Conservation (phyloP, 1,140 invertebrate genomes). For the Stegodyphus dumicola region DNA sequence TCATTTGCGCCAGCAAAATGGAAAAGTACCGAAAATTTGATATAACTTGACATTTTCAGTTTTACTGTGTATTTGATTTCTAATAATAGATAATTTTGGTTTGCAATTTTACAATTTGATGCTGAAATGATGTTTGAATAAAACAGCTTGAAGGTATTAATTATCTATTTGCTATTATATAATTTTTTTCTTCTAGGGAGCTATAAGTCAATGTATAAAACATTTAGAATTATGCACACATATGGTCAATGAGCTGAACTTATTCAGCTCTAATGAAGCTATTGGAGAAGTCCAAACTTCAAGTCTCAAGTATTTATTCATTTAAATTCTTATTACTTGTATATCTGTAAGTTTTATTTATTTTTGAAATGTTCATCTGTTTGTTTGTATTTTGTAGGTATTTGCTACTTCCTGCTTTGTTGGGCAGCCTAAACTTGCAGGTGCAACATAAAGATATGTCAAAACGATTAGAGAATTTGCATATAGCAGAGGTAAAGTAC, state of each 20-base stretch:
- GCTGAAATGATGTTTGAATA: neutral
- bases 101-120: neutral
- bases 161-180: neutral
- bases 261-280: slow-evolving; percentile 90
- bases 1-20: too few species aligned
- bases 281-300: slow-evolving; percentile 87
- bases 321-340: neutral
- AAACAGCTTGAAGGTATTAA: neutral
- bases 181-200: slow-evolving; percentile 71
- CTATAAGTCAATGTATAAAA: slow-evolving; percentile 77
- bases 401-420: slow-evolving; percentile 83
- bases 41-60: neutral
- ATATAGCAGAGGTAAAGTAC: slow-evolving; percentile 17
- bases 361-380: neutral
- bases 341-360: neutral
- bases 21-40: neutral
- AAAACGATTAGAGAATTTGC: slow-evolving; percentile 3
- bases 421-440: slow-evolving; percentile 80
- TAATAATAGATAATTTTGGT: neutral
- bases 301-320: slow-evolving; percentile 75
- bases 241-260: slow-evolving; percentile 79
- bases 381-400: slow-evolving; percentile 69
- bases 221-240: slow-evolving; percentile 82
- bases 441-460: slow-evolving; percentile 15
- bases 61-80: neutral